These are phyloP conservation scores for Perca schrenkii DNA, from an alignment of 2,113 vertebrate genomes.

Conservation along the genomic window DNA sequence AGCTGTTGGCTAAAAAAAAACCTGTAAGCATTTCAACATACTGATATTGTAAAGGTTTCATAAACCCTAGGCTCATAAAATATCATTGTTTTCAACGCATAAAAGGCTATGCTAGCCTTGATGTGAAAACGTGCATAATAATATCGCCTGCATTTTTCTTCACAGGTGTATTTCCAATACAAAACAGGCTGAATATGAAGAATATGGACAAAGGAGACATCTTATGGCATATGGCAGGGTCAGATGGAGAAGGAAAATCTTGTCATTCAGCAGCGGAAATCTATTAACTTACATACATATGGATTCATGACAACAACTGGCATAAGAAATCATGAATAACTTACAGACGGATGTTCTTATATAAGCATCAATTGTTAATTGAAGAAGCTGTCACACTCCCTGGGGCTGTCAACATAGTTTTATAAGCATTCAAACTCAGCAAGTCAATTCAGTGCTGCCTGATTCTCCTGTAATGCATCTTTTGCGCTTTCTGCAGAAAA, in stretches of 20 bases:
- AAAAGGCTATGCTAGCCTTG: background rate
- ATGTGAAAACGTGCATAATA: constrained; percentile 24
- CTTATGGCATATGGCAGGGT: constrained; percentile 77
- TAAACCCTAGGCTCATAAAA: background rate
- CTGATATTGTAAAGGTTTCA: constrained; percentile 10
- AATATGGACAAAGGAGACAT: constrained; percentile 72
- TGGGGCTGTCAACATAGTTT: constrained; percentile 70
- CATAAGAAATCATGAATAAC: constrained; percentile 75
- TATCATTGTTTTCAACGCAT: background rate
- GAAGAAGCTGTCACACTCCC: constrained; percentile 79
- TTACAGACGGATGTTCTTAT: constrained; percentile 74
- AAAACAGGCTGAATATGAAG: constrained; percentile 61
- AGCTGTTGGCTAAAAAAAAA: constrained; percentile 1
- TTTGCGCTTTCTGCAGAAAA: constrained; percentile 29
- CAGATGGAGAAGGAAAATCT: constrained; percentile 70
- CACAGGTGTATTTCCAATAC: constrained; percentile 57
- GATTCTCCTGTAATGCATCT: constrained; percentile 71
- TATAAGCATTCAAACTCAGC: constrained; percentile 72
- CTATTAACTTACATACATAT: constrained; percentile 74
- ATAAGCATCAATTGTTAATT: constrained; percentile 79
- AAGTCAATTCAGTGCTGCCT: constrained; percentile 72
- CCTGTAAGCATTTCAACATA: background rate
- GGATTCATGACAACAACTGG: constrained; percentile 79
- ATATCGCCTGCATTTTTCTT: constrained; percentile 28
- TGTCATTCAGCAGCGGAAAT: constrained; percentile 72